Percentiles rank a stretch among this genome's conserved stretches.
Conservation (phyloP, 2,797 vertebrate genomes). For the Florisuga fusca region DNA sequence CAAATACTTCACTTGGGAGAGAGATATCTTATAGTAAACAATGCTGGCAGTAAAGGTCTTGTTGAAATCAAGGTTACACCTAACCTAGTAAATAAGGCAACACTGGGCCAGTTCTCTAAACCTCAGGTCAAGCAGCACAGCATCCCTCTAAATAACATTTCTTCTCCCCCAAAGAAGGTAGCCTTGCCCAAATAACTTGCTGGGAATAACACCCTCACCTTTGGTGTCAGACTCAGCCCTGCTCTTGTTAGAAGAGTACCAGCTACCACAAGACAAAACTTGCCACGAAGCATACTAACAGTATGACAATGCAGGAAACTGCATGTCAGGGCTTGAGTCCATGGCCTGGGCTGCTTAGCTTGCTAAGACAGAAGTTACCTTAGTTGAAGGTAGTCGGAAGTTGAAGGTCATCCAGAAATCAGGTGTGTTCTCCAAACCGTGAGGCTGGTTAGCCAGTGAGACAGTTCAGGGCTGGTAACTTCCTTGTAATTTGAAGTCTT, state of each 20-base stretch:
- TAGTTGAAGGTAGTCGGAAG: neutral
- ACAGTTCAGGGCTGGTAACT: neutral
- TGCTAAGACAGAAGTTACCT: neutral
- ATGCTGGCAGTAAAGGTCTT: conserved; percentile 6
- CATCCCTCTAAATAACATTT: neutral
- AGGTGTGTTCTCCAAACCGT: neutral
- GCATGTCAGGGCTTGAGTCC: neutral
- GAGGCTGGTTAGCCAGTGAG: neutral
- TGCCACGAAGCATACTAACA: neutral
- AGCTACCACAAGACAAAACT: conserved; percentile 16
- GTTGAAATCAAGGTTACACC: conserved; percentile 1
- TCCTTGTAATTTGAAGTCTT: neutral
- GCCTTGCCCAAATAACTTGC: neutral
- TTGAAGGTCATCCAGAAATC: neutral
- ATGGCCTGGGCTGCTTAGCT: neutral
- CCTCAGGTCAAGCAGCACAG: neutral
- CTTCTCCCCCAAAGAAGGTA: neutral
- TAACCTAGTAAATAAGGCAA: conserved; percentile 15
- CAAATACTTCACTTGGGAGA: conserved; percentile 29
- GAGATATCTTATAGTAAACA: conserved; percentile 52
- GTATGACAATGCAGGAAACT: neutral
- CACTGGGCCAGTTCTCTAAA: neutral
- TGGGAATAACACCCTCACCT: neutral
- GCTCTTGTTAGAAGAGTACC: neutral
- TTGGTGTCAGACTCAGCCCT: neutral